Conservation (phyloP, 2,888 invertebrate genomes). For the Lasioglossum figueresi region DNA sequence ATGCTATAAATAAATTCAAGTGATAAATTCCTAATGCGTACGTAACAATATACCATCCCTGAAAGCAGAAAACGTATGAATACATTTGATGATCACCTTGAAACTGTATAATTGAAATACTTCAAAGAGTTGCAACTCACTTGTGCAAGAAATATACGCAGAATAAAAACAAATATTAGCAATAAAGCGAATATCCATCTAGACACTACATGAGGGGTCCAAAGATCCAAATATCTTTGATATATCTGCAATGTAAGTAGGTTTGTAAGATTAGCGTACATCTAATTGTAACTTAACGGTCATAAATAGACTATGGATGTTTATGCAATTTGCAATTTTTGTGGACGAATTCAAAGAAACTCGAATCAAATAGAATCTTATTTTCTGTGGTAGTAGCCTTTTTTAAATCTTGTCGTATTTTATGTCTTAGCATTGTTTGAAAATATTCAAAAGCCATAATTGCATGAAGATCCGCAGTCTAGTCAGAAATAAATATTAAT, state of each 20-base stretch:
- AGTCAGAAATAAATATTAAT: slow-evolving; percentile 6
- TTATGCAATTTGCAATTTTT: too few relatives aligned
- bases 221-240: slow-evolving; percentile 93
- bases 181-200: slow-evolving; percentile 92
- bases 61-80: slow-evolving; percentile 80
- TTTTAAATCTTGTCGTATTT: too few relatives aligned
- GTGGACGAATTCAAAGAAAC: too few relatives aligned
- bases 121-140: slow-evolving; percentile 84
- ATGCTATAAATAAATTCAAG: slow-evolving; percentile 99
- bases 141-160: slow-evolving; percentile 93
- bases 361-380: too few relatives aligned
- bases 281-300: neutral
- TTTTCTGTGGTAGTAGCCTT: too few relatives aligned
- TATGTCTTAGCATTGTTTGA: too few relatives aligned
- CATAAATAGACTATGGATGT: neutral
- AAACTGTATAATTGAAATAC: neutral
- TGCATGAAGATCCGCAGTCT: too few relatives aligned
- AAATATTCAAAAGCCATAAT: too few relatives aligned
- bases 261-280: slow-evolving; percentile 22
- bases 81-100: neutral
- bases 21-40: slow-evolving; percentile 99
- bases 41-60: slow-evolving; percentile 99
- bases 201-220: slow-evolving; percentile 92
- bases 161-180: slow-evolving; percentile 90
- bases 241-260: slow-evolving; percentile 86